Evolutionary conservation across 2,888 invertebrate genomes (phyloP).

Genomic region (Drepana falcataria): DNA sequence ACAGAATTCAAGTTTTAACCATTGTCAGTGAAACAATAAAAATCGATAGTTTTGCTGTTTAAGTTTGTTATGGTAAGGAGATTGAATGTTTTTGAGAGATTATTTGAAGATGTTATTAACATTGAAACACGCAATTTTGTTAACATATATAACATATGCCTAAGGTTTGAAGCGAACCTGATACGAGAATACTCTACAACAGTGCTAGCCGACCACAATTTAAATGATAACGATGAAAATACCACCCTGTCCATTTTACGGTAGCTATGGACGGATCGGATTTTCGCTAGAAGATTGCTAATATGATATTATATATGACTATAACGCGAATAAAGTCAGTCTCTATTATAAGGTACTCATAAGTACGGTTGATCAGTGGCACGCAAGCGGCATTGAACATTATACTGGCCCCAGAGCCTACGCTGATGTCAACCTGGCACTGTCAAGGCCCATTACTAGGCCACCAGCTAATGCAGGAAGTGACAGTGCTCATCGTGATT

Average conservation of each 20-base stretch:
- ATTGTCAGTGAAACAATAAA: not conserved
- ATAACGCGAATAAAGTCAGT: too few relatives aligned
- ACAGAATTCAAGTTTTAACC: conserved; percentile 29
- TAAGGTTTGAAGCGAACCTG: not conserved
- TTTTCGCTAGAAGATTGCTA: too few relatives aligned
- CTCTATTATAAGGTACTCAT: too few relatives aligned
- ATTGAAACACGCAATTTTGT: too few relatives aligned
- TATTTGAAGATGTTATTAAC: too few relatives aligned
- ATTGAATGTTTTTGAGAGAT: too few relatives aligned
- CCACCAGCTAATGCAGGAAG: conserved; percentile 14
- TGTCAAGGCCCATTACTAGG: conserved; percentile 40
- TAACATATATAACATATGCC: too few relatives aligned
- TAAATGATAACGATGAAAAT: too few relatives aligned
- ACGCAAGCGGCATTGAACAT: conserved; percentile 43
- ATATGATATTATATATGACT: too few relatives aligned
- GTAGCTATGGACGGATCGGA: not conserved
- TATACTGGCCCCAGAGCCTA: conserved; percentile 49
- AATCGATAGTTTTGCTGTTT: not conserved
- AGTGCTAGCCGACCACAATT: too few relatives aligned
- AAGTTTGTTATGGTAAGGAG: too few relatives aligned
- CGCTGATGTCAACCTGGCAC: conserved; percentile 42
- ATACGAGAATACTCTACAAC: not conserved
- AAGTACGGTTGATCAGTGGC: conserved; percentile 23
- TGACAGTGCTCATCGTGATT: conserved; percentile 18
- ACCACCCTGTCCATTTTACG: too few relatives aligned